phyloP scores from a whole-genome alignment of 2,797 vertebrate species.

The Xiphophorus birchmanni region DNA sequence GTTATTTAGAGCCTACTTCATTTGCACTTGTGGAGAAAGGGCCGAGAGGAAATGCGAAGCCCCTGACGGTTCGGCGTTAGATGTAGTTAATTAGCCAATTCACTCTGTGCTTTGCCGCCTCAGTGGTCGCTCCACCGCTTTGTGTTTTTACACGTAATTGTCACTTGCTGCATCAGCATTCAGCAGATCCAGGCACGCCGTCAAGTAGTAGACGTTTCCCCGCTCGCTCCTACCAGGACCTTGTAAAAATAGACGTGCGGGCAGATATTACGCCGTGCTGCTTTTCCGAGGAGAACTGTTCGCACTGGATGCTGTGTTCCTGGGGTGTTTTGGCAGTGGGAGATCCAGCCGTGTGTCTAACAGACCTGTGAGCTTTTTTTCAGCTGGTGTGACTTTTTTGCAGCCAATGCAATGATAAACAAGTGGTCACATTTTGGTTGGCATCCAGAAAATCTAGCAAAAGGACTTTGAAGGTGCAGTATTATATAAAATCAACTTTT shows the following conservation, averaged over 20 bases:
- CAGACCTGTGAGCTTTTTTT: conserved; percentile 26
- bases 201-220: conserved; percentile 33
- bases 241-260: conserved; percentile 59
- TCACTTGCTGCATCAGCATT: conserved; percentile 72
- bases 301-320: conserved; percentile 31
- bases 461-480: not conserved
- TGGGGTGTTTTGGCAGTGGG: conserved; percentile 25
- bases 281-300: conserved; percentile 39
- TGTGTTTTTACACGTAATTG: conserved; percentile 74
- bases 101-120: conserved; percentile 69
- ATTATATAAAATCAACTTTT: too few species aligned
- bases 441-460: not conserved
- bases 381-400: conserved; percentile 21
- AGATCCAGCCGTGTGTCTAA: conserved; percentile 18
- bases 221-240: conserved; percentile 8
- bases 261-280: conserved; percentile 34
- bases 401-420: conserved; percentile 13
- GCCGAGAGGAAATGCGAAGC: conserved; percentile 72
- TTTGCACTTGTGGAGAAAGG: conserved; percentile 76
- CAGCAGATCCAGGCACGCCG: conserved; percentile 60
- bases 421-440: conserved; percentile 19
- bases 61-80: conserved; percentile 63
- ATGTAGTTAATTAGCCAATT: conserved; percentile 81
- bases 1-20: conserved; percentile 78
- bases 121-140: conserved; percentile 64